Percentiles rank a stretch among this genome's conserved stretches.
Evolutionary conservation across 2,797 vertebrate species (phyloP).

Genomic region (Momotus momota): DNA sequence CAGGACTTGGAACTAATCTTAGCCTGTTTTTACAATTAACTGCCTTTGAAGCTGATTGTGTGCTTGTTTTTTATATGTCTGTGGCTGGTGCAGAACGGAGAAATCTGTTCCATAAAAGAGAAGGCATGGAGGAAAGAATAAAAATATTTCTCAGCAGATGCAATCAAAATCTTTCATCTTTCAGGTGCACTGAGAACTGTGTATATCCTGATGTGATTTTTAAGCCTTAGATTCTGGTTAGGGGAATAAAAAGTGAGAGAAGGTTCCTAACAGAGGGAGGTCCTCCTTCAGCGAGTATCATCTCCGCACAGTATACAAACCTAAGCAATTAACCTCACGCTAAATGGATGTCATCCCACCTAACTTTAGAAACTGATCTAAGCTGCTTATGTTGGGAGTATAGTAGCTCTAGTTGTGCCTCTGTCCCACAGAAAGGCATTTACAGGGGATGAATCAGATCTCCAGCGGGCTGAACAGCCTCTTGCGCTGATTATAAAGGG

Average conservation of each 20-base stretch:
- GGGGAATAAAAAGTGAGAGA: not conserved
- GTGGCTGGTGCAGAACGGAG: not conserved
- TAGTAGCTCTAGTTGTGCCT: not conserved
- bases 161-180: not conserved
- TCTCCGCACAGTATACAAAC: not conserved
- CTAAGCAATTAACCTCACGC: not conserved
- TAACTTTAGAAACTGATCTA: conserved; percentile 65
- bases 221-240: not conserved
- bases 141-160: not conserved
- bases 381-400: conserved; percentile 37
- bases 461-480: not conserved
- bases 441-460: not conserved
- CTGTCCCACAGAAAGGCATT: not conserved
- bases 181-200: not conserved
- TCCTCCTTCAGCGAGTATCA: not conserved
- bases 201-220: not conserved
- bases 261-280: not conserved
- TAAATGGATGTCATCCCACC: conserved; percentile 38
- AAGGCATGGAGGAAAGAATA: not conserved
- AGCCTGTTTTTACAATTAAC: not conserved
- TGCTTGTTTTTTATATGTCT: not conserved
- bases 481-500: not conserved
- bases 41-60: not conserved
- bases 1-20: not conserved
- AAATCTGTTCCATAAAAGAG: not conserved